A percentile compares a stretch with the other conserved stretches of the same genome.
Evolutionary conservation across 1,140 invertebrate genomes (phyloP).

Genomic region (Yoshiicerus persimilis): DNA sequence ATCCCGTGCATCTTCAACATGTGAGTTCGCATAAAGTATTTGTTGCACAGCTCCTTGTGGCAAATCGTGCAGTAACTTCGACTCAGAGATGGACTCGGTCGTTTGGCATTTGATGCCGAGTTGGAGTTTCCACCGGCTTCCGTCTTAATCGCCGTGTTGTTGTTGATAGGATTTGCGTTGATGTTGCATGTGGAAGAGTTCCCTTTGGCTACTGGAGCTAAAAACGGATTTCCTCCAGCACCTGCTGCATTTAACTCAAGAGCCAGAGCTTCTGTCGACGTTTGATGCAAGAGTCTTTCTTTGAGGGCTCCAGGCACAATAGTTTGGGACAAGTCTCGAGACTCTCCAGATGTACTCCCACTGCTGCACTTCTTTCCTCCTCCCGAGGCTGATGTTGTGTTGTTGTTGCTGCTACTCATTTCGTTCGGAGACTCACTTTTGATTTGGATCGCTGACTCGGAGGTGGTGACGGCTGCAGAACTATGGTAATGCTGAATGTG

Average conservation of each 20-base stretch:
- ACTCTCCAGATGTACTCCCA: constrained; percentile 19
- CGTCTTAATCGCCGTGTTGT: not conserved
- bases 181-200: not conserved
- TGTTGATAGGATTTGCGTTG: not conserved
- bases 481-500: constrained; percentile 60
- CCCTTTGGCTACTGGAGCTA: constrained; percentile 24
- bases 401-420: not conserved
- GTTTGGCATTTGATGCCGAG: constrained; percentile 20
- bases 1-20: constrained; percentile 99
- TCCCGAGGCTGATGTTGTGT: not conserved
- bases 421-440: constrained; percentile 23
- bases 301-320: not conserved
- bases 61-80: constrained; percentile 96
- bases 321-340: not conserved
- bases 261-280: not conserved
- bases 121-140: not conserved
- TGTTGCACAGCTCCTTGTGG: constrained; percentile 99
- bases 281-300: not conserved
- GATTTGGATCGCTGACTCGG: not conserved
- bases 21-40: constrained; percentile 99
- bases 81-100: constrained; percentile 58
- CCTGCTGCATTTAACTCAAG: not conserved
- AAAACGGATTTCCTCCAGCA: constrained; percentile 51
- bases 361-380: not conserved
- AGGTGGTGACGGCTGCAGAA: not conserved